These are phyloP conservation scores for Acanthornis magna DNA, from an alignment of 2,797 vertebrate species.

Conservation along the genomic window DNA sequence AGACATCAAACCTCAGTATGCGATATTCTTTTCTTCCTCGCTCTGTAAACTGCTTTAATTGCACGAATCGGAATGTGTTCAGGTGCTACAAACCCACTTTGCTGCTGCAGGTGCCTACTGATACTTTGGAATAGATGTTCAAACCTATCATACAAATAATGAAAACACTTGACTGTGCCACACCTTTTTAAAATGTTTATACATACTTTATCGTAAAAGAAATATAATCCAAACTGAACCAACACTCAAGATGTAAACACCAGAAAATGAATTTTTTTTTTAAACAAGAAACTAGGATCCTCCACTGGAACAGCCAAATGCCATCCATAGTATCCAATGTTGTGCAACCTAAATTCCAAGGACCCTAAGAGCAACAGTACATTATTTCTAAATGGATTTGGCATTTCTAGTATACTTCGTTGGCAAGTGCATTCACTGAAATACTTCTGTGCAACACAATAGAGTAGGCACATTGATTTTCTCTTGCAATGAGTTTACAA, in stretches of 20 bases:
- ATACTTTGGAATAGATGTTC: slow-evolving; percentile 72
- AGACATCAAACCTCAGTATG: slow-evolving; percentile 81
- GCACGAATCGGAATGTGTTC: slow-evolving; percentile 83
- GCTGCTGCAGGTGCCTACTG: slow-evolving; percentile 77
- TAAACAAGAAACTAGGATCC: background rate
- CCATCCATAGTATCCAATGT: background rate
- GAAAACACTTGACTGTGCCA: slow-evolving; percentile 73
- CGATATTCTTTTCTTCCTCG: slow-evolving; percentile 79
- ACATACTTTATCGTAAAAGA: slow-evolving; percentile 38
- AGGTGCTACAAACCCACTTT: slow-evolving; percentile 81
- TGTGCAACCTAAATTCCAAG: slow-evolving; percentile 49
- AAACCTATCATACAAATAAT: slow-evolving; percentile 72
- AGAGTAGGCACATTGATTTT: background rate
- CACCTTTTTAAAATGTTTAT: slow-evolving; percentile 78
- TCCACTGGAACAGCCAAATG: background rate
- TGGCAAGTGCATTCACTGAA: background rate
- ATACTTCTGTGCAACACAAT: background rate
- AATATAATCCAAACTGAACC: slow-evolving; percentile 32
- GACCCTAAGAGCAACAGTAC: background rate
- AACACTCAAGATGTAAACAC: background rate
- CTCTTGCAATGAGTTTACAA: background rate
- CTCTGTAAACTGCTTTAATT: slow-evolving; percentile 84
- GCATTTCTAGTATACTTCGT: background rate
- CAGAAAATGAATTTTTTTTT: background rate
- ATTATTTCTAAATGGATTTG: slow-evolving; percentile 26